These are phyloP conservation scores for Sceloporus tristichus DNA, from an alignment of 2,113 vertebrate species.

Conservation along the genomic window DNA sequence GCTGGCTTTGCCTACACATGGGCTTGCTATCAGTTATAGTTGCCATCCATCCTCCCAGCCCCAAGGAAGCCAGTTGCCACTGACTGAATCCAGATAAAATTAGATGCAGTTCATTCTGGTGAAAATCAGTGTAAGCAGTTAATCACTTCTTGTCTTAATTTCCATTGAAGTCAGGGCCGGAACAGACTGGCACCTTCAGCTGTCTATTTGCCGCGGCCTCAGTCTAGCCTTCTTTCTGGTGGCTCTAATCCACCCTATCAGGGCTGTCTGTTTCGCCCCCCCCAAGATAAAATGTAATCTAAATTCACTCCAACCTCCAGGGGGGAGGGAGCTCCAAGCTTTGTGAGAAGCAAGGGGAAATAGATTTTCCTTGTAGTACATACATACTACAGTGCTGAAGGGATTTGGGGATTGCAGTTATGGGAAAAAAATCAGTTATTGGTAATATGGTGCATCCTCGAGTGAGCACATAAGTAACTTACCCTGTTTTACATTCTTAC, in stretches of 20 bases:
- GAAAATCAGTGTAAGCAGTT: neutral
- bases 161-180: neutral
- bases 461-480: neutral
- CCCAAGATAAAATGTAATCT: neutral
- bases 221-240: too few relatives aligned
- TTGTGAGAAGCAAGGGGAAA: neutral
- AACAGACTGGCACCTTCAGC: too few relatives aligned
- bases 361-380: neutral
- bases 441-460: neutral
- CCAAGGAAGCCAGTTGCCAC: neutral
- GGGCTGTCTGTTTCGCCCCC: too few relatives aligned
- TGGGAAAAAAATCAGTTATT: neutral
- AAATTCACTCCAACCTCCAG: neutral
- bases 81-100: neutral
- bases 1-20: neutral
- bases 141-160: neutral
- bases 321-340: neutral
- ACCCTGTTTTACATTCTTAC: neutral
- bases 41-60: neutral
- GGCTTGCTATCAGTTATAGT: neutral
- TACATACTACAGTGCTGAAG: neutral
- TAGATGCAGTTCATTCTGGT: neutral
- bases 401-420: neutral
- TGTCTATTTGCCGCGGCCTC: too few relatives aligned
- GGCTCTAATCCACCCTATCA: too few relatives aligned